Base-by-base conservation (phyloP, 2,888 invertebrate species). In the Agrochola macilenta region DNA sequence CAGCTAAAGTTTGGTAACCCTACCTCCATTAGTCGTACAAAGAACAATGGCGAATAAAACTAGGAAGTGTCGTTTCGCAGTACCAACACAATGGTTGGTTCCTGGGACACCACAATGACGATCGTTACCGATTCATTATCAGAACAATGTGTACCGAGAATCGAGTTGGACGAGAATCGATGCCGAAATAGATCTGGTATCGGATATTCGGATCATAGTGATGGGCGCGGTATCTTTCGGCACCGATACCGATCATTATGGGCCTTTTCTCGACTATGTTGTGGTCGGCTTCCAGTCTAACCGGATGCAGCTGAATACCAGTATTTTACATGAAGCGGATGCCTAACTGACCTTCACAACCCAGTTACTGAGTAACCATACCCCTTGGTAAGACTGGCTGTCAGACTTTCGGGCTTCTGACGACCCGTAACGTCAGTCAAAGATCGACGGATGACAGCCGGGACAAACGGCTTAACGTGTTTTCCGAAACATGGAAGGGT, bases 51-150 rank as follows among this genome's bases (percentile, higher is more conserved):
- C 70, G 69, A 85, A 84, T 87, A 79, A 80, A 80, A 83, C 83
- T 82, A 87, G 89, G 87, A 90, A 91, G 87, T 86, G 85, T 85
- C 87, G 74, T 76, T 90, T 90, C 90, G 84, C 70, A 76, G 88
- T 89, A 91, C 76, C 79, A 71, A 79, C 81, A 91, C 91, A 91
- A 91, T 92, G 87, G 88, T 60, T 75, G 57, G 74, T 86, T 83
- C 82, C 75, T 82, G 83, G 82, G 89, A 89, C 84, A 82, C 76
- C 76, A 87, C 85, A 87, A 88, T 88, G 83, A 87, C 61, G 70
- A 81, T 81, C 85, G 84, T 84, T 84, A 88, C 79, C 71, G 79
- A 84, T 82, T 85, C 76, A 83, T 82, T 82, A 84, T 70, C 61
- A 74, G 78, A 85, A 87, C 78, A 88, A 83, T 85, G 81, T 78